Conservation (phyloP, 2,888 invertebrate species). For the Mesoligia furuncula region DNA sequence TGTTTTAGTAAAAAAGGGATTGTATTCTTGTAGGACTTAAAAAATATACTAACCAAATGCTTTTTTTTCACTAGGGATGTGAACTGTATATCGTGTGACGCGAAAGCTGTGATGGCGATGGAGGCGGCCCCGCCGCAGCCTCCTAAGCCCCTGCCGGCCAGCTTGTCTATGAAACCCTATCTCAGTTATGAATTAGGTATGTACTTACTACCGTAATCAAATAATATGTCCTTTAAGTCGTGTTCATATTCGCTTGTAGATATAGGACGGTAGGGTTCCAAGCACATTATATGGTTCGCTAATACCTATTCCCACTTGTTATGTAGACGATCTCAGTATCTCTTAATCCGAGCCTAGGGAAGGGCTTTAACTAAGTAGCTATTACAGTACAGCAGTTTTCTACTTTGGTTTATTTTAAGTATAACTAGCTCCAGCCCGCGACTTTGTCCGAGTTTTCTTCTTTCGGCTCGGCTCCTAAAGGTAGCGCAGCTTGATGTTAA, state of each 20-base stretch:
- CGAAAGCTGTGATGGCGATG: slow-evolving; percentile 93
- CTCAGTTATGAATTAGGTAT: slow-evolving; percentile 93
- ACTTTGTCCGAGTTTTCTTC: background rate
- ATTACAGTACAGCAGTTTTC: background rate
- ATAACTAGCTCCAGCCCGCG: background rate
- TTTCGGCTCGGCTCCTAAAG: background rate
- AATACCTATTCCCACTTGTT: background rate
- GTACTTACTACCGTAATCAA: slow-evolving; percentile 20
- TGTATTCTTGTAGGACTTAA: background rate
- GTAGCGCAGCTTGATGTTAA: background rate
- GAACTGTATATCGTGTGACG: slow-evolving; percentile 94
- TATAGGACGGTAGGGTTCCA: background rate
- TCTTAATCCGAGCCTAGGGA: background rate
- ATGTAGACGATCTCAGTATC: background rate
- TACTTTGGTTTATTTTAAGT: background rate
- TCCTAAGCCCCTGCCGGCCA: slow-evolving; percentile 89
- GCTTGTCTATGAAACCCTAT: slow-evolving; percentile 92
- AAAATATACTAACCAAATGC: background rate
- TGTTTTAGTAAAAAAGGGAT: background rate
- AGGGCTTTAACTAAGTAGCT: background rate
- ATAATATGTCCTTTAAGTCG: background rate
- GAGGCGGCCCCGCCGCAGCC: slow-evolving; percentile 88
- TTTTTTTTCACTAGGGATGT: slow-evolving; percentile 88
- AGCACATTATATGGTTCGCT: background rate
- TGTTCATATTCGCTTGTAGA: background rate